Percentiles rank a stretch among this genome's conserved stretches.
Evolutionary conservation across 2,113 vertebrate genomes (phyloP).

Genomic region (Eleginops maclovinus): DNA sequence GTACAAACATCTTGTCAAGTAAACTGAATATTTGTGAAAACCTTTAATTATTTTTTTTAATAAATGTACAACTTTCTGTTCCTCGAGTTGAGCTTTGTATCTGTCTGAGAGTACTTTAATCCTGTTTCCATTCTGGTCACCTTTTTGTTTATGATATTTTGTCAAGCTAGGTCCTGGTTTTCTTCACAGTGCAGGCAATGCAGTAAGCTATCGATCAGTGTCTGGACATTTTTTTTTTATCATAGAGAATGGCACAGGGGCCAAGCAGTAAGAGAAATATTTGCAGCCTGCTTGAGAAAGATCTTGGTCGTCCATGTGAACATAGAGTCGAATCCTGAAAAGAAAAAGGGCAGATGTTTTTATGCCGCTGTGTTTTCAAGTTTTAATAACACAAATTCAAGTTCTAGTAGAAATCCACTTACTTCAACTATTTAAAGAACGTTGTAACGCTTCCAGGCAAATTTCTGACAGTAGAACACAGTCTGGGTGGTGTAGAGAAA

Average conservation of each 20-base stretch:
- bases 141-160: background rate
- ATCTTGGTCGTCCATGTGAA: background rate
- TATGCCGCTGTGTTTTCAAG: background rate
- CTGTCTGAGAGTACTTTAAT: constrained; percentile 18
- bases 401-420: background rate
- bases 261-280: constrained; percentile 19
- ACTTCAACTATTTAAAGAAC: constrained; percentile 35
- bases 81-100: background rate
- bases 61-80: background rate
- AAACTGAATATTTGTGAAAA: background rate
- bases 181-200: constrained; percentile 19
- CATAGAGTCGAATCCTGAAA: constrained; percentile 2
- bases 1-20: background rate
- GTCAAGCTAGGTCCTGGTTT: background rate
- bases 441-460: constrained; percentile 68
- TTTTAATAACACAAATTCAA: background rate
- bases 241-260: background rate
- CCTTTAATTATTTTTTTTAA: background rate
- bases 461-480: constrained; percentile 80
- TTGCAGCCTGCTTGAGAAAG: constrained; percentile 22
- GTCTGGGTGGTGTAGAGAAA: constrained; percentile 62
- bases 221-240: background rate
- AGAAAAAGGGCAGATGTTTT: background rate
- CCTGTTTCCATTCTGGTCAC: constrained; percentile 1
- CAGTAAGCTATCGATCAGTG: constrained; percentile 15